A percentile compares a stretch with the other conserved stretches of the same genome.
phyloP scores from a whole-genome alignment of 2,113 vertebrate genomes.

The Leptobrachium leishanense region DNA sequence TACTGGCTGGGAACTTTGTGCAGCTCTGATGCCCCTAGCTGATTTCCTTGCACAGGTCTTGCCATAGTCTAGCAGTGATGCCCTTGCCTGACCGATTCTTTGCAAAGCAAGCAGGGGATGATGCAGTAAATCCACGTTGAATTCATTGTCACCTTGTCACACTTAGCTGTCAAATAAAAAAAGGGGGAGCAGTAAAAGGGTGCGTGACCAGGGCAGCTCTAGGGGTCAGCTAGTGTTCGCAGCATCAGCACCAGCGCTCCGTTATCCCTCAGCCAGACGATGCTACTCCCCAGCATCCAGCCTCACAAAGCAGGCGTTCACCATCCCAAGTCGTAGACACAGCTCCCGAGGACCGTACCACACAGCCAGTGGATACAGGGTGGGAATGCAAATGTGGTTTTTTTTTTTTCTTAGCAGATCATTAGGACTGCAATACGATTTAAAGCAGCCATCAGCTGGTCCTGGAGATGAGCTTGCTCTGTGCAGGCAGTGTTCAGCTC shows the following conservation, averaged over 20 bases:
- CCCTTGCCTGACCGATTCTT: conserved; percentile 37
- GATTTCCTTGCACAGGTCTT: conserved; percentile 31
- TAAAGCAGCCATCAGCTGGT: conserved; percentile 29
- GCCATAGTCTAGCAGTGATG: conserved; percentile 39
- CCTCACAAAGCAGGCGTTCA: conserved; percentile 34
- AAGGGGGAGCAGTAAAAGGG: not conserved
- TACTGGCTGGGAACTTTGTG: conserved; percentile 36
- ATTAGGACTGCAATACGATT: conserved; percentile 15
- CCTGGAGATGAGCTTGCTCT: conserved; percentile 17
- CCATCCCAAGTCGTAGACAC: conserved; percentile 37
- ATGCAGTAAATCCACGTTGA: conserved; percentile 35
- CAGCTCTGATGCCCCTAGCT: conserved; percentile 23
- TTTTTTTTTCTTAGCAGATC: not conserved
- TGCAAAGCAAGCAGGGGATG: not conserved
- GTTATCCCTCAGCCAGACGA: conserved; percentile 8
- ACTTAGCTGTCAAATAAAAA: not conserved
- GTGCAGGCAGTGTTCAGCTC: conserved; percentile 14
- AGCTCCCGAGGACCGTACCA: conserved; percentile 40
- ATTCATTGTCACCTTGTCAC: not conserved
- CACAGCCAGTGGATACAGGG: not conserved
- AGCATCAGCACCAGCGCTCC: conserved; percentile 11
- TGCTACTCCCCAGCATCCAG: conserved; percentile 18
- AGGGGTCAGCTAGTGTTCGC: conserved; percentile 25
- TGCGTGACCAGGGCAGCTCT: conserved; percentile 2
- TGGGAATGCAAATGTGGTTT: not conserved